These are phyloP conservation scores for Lathamus discolor DNA, from an alignment of 2,113 vertebrate species.

Conservation along the genomic window DNA sequence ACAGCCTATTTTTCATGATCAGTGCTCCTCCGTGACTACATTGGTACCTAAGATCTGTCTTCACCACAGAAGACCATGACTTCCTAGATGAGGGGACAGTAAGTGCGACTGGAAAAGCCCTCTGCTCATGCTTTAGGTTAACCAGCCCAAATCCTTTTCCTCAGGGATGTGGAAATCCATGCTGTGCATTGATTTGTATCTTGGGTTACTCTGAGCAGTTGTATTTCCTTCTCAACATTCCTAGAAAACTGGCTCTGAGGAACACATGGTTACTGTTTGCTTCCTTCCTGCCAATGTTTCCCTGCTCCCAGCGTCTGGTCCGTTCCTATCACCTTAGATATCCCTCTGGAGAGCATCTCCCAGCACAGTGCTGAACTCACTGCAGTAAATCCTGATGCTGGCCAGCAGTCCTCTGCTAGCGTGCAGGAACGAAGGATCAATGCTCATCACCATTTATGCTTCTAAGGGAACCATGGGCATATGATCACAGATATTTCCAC, in stretches of 20 bases:
- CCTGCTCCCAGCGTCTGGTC: background rate
- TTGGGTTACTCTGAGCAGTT: background rate
- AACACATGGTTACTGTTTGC: background rate
- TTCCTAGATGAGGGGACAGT: background rate
- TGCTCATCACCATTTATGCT: background rate
- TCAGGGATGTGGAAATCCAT: background rate
- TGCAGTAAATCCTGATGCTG: background rate
- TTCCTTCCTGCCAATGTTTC: accelerated
- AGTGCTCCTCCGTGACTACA: background rate
- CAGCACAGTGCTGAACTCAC: background rate
- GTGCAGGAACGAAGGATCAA: accelerated
- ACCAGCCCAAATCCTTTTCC: background rate
- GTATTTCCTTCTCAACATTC: background rate
- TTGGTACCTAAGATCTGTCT: background rate
- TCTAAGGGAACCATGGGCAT: background rate
- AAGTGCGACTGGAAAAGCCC: background rate
- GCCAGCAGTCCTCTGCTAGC: background rate
- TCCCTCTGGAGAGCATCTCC: background rate
- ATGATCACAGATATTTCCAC: accelerated
- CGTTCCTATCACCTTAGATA: background rate
- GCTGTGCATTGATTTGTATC: background rate
- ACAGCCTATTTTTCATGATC: background rate
- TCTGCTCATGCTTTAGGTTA: accelerated
- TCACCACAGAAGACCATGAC: background rate
- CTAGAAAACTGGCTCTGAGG: background rate